Percentiles rank a stretch among this genome's conserved stretches.
Evolutionary conservation across 1,140 invertebrate genomes (phyloP).

Genomic region (Drosophila nannoptera): DNA sequence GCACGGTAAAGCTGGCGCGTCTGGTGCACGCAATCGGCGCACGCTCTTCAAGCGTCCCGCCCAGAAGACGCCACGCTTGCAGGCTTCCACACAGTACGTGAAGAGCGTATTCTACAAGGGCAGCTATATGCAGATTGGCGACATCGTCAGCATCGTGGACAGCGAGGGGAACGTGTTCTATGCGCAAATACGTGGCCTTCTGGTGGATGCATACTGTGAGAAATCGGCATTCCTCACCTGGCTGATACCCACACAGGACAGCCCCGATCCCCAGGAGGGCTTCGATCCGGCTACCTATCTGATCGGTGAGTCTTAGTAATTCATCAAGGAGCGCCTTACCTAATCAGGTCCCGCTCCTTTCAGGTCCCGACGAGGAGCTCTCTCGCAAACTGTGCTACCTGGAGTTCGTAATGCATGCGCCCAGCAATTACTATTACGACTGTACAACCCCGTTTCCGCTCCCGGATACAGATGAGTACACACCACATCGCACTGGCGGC

Average conservation of each 20-base stretch:
- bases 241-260: constrained; percentile 92
- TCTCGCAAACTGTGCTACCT: constrained; percentile 91
- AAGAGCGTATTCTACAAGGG: constrained; percentile 92
- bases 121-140: constrained; percentile 92
- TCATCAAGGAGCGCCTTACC: constrained; percentile 28
- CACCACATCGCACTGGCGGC: constrained; percentile 80
- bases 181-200: constrained; percentile 92
- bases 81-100: constrained; percentile 89
- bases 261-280: constrained; percentile 86
- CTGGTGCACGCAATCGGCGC: constrained; percentile 83
- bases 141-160: constrained; percentile 93
- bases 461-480: constrained; percentile 80
- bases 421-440: constrained; percentile 92
- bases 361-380: constrained; percentile 94
- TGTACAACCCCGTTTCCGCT: constrained; percentile 88
- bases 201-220: constrained; percentile 95
- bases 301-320: constrained; percentile 82
- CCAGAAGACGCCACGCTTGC: constrained; percentile 88
- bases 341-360: background rate
- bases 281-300: constrained; percentile 96
- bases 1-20: constrained; percentile 78
- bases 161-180: constrained; percentile 89
- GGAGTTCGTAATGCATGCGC: constrained; percentile 95
- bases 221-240: constrained; percentile 96
- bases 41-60: constrained; percentile 90